Evolutionary conservation across 2,888 invertebrate genomes (phyloP).

Genomic region (Euspilapteryx auroguttella): DNA sequence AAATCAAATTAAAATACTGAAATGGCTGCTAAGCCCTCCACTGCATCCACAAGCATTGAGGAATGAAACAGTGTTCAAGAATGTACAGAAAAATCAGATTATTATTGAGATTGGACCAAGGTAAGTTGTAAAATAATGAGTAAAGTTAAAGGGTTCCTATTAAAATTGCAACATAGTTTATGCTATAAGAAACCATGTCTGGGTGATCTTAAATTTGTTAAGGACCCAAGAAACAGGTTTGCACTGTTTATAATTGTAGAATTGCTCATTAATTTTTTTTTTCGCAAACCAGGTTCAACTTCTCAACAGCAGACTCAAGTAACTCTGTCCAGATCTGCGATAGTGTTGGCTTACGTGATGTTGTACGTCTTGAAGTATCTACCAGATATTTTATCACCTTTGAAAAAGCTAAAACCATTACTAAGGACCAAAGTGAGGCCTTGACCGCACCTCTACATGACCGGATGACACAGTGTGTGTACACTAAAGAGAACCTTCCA

Average conservation of each 20-base stretch:
- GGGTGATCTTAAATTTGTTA: too few relatives aligned
- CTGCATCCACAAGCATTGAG: slow-evolving; percentile 64
- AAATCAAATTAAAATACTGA: slow-evolving; percentile 65
- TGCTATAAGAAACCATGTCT: too few relatives aligned
- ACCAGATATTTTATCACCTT: slow-evolving; percentile 72
- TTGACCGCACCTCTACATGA: slow-evolving; percentile 75
- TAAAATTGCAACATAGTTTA: too few relatives aligned
- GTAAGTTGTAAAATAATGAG: slow-evolving; percentile 42
- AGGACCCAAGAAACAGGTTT: too few relatives aligned
- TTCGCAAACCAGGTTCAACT: slow-evolving; percentile 77
- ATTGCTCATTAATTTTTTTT: not conserved
- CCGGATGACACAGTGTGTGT: slow-evolving; percentile 91
- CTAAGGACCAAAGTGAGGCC: slow-evolving; percentile 30
- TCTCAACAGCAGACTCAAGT: slow-evolving; percentile 94
- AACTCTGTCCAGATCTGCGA: slow-evolving; percentile 95
- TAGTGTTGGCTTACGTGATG: slow-evolving; percentile 74
- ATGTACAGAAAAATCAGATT: slow-evolving; percentile 27
- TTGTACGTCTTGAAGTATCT: slow-evolving; percentile 82
- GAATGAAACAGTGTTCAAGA: slow-evolving; percentile 48
- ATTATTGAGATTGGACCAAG: slow-evolving; percentile 90
- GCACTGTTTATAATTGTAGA: too few relatives aligned
- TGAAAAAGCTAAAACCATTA: slow-evolving; percentile 24
- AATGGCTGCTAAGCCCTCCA: slow-evolving; percentile 79
- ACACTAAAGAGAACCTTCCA: slow-evolving; percentile 67
- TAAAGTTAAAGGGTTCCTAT: too few relatives aligned